Base-by-base conservation (phyloP, 2,797 vertebrate genomes). In the Rhabdophis nuchalis region DNA sequence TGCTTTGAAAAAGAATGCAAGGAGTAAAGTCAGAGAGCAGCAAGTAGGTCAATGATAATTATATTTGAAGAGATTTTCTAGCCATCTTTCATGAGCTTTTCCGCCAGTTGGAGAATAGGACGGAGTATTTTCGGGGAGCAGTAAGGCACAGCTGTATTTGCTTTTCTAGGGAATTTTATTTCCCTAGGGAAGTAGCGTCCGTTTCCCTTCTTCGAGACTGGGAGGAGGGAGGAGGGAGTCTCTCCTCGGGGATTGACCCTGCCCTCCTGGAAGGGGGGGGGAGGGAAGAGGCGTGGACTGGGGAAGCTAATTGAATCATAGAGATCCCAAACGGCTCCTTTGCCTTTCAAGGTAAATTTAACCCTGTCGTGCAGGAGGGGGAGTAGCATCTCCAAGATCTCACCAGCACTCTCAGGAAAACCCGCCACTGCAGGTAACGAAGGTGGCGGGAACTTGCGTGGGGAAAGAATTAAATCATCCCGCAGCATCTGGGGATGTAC, bases 241-340 rank as follows among this genome's bases (percentile, higher is more conserved):
- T 5, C 29, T n/a, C 87, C 20, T 23, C 32, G 11, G 85, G 89
- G 68, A 88, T 64, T 57, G 32, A 88, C 68, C 57, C 46, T 68
- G 87, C 9, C 57, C 61, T 54, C 85, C 50, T 52, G 89, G 25
- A 61, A 58, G 50, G 7, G 23, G 53, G 89, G 41, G 82, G 4
- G 50, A 50, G 23, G 53, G 89, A 29, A 60, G 4, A 85, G 68
- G 53, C 50, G 64, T 2, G 68, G 9, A n/a, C 77, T 86, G 32
- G 52, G 14, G 68, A 89, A 52, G 20, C 52, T 90, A 93, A 93
- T 90, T 93, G 89, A 90, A 90, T 90, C 90, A 85, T 2, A 90
- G 86, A 32, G 92, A 57, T 85, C 52, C 14, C 20, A 36, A 86
- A 87, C 25, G 57, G 29, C 16, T 61, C 68, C 82, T 93, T 91